These are phyloP conservation scores for Acanthopagrus latus DNA, from an alignment of 2,797 vertebrate genomes.

Conservation along the genomic window DNA sequence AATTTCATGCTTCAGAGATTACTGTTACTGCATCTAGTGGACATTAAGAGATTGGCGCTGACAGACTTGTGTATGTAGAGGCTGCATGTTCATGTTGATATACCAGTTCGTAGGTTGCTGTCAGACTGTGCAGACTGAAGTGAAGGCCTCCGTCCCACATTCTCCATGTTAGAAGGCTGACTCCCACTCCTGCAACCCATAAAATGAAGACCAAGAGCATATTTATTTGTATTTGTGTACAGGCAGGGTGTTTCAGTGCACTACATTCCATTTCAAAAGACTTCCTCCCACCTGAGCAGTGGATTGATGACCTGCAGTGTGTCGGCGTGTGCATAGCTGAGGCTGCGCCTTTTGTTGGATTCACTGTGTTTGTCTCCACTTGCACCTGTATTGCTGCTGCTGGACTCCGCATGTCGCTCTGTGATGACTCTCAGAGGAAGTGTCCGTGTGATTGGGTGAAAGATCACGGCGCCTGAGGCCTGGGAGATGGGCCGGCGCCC, in stretches of 20 bases:
- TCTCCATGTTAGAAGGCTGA: conserved; percentile 88
- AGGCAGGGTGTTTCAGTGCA: conserved; percentile 5
- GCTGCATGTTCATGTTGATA: conserved; percentile 9
- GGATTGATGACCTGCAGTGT: conserved; percentile 72
- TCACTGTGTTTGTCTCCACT: conserved; percentile 38
- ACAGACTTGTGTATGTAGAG: not conserved
- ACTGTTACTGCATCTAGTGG: not conserved
- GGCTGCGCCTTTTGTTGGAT: conserved; percentile 80
- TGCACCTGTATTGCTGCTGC: conserved; percentile 12
- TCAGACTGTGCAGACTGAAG: conserved; percentile 90
- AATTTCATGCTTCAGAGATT: not conserved
- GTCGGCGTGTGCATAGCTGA: conserved; percentile 75
- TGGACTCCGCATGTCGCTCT: conserved; percentile 68
- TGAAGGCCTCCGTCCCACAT: conserved; percentile 77
- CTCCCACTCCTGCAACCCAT: conserved; percentile 86
- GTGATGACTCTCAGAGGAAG: conserved; percentile 84
- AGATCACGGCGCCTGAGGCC: conserved; percentile 87
- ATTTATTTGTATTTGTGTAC: not conserved
- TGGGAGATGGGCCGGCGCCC: conserved; percentile 86
- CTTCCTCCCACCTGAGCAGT: conserved; percentile 73
- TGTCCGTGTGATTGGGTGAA: conserved; percentile 85
- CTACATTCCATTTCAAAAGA: not conserved
- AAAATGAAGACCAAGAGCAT: not conserved
- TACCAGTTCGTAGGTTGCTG: conserved; percentile 87
- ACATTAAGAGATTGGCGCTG: not conserved